Percentiles rank a stretch among this genome's conserved stretches.
phyloP scores from a whole-genome alignment of 2,797 vertebrate genomes.

The Poeciliopsis gracilis region DNA sequence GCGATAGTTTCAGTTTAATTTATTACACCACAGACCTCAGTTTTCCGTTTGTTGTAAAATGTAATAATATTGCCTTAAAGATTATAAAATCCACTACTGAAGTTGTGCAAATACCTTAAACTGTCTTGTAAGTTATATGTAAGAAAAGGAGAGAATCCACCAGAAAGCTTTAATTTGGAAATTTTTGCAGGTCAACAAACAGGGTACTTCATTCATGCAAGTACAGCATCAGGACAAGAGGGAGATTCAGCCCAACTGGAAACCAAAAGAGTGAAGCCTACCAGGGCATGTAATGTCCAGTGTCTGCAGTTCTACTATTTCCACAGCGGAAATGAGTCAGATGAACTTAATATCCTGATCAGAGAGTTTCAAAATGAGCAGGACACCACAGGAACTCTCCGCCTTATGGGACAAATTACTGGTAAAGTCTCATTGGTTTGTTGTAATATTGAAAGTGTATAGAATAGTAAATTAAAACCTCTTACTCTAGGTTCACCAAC shows the following conservation, averaged over 20 bases:
- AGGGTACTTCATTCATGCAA: constrained; percentile 87
- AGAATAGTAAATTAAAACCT: rapidly evolving
- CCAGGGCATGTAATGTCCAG: constrained; percentile 79
- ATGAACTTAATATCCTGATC: constrained; percentile 83
- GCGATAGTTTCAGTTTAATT: too few relatives aligned
- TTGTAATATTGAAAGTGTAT: rapidly evolving
- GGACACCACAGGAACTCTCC: constrained; percentile 19
- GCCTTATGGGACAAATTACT: constrained; percentile 33
- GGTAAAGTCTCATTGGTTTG: constrained; percentile 31
- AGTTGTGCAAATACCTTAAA: too few relatives aligned
- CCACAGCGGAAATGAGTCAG: constrained; percentile 75
- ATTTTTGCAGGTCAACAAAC: too few relatives aligned
- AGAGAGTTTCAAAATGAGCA: constrained; percentile 76
- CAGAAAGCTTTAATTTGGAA: neutral
- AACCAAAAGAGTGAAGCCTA: constrained; percentile 79
- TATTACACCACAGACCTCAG: too few relatives aligned
- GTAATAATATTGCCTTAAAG: neutral
- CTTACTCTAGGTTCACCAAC: constrained; percentile 48
- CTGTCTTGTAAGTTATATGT: too few relatives aligned
- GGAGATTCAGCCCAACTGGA: constrained; percentile 77
- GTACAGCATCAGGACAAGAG: constrained; percentile 55
- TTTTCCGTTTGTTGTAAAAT: neutral
- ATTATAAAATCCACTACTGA: neutral
- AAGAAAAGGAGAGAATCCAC: too few relatives aligned
- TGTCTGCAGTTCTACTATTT: constrained; percentile 90